These are phyloP conservation scores for Poecilus cupreus DNA, from an alignment of 2,888 invertebrate genomes.

Conservation along the genomic window DNA sequence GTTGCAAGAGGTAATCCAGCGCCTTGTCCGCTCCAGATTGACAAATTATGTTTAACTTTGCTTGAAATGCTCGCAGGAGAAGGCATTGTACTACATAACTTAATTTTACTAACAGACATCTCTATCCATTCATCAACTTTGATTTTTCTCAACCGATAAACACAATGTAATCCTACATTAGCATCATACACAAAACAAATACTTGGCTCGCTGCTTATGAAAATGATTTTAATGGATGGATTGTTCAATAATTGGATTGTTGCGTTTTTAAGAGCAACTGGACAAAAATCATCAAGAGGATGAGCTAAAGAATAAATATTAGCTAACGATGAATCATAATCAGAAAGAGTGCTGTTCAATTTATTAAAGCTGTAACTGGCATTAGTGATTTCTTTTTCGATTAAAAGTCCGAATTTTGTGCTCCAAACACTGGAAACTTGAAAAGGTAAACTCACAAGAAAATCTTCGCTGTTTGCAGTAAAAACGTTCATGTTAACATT, in stretches of 20 bases:
- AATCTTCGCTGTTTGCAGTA: slow-evolving; percentile 88
- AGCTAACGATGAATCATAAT: slow-evolving; percentile 78
- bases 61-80: slow-evolving; percentile 65
- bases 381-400: slow-evolving; percentile 80
- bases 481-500: slow-evolving; percentile 85
- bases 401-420: slow-evolving; percentile 88
- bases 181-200: slow-evolving; percentile 88
- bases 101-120: slow-evolving; percentile 64
- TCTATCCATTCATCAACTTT: slow-evolving; percentile 79
- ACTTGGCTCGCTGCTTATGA: slow-evolving; percentile 85
- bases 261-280: slow-evolving; percentile 83
- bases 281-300: slow-evolving; percentile 93
- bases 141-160: slow-evolving; percentile 87
- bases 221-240: slow-evolving; percentile 80
- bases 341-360: slow-evolving; percentile 11
- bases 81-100: slow-evolving; percentile 63
- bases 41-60: slow-evolving; percentile 68
- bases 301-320: slow-evolving; percentile 90
- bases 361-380: slow-evolving; percentile 60
- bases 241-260: slow-evolving; percentile 79
- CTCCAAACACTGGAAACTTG: slow-evolving; percentile 89
- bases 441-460: slow-evolving; percentile 85
- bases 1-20: slow-evolving; percentile 61
- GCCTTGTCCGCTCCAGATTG: slow-evolving; percentile 66
- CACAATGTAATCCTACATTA: slow-evolving; percentile 85